Conservation (phyloP, 2,888 invertebrate genomes). For the Hyposoter didymator region DNA sequence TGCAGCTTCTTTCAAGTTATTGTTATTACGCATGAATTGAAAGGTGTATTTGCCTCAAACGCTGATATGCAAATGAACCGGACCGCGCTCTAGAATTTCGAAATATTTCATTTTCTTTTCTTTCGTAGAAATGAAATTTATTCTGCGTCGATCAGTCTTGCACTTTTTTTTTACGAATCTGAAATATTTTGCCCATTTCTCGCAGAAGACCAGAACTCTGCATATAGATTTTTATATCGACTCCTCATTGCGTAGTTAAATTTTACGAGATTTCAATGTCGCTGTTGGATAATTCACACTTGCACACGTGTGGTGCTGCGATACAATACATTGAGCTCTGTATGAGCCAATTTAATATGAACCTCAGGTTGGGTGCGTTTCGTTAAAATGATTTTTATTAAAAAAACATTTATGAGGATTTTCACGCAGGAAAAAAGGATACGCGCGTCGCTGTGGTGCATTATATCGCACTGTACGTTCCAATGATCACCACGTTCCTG, state of each 20-base stretch:
- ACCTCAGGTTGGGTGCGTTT: background rate
- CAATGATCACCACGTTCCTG: constrained; percentile 29
- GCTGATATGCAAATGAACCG: constrained; percentile 2
- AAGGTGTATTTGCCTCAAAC: background rate
- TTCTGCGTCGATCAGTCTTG: background rate
- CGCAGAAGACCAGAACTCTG: background rate
- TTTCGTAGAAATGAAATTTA: background rate
- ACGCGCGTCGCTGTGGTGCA: constrained; percentile 24
- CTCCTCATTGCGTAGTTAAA: background rate
- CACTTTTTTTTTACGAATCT: background rate
- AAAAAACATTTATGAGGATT: constrained; percentile 29
- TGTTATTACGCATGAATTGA: background rate
- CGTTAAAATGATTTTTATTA: constrained; percentile 18
- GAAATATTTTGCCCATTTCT: background rate
- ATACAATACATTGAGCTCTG: constrained; percentile 37
- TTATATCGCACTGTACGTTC: constrained; percentile 38
- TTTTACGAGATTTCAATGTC: constrained; percentile 24
- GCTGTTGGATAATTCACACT: constrained; percentile 30
- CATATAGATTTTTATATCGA: background rate
- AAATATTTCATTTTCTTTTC: background rate
- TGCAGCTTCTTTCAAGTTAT: background rate
- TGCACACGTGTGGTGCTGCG: constrained; percentile 12
- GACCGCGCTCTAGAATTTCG: background rate
- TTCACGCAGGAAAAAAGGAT: constrained; percentile 23
- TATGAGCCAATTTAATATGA: constrained; percentile 35